Conservation (phyloP, 2,113 vertebrate species). For the Corythaeola cristata region DNA sequence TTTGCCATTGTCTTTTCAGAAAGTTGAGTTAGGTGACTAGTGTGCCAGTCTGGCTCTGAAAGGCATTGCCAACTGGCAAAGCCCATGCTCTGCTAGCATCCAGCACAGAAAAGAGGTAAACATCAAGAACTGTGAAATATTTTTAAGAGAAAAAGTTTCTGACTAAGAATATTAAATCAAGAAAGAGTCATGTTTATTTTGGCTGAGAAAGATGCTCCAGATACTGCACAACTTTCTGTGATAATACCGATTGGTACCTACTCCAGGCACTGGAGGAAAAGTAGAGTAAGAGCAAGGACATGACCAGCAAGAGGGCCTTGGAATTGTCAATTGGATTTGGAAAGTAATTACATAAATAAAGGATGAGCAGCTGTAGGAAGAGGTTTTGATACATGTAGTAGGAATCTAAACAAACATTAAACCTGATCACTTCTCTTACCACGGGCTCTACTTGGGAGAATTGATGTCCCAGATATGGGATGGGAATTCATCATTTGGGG, state of each 20-base stretch:
- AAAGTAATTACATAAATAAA: not conserved
- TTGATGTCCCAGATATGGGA: not conserved
- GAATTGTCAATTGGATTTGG: not conserved
- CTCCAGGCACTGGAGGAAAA: rapidly evolving
- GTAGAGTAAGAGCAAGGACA: not conserved
- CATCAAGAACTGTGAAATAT: not conserved
- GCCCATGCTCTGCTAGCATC: not conserved
- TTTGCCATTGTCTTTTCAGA: not conserved
- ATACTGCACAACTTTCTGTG: not conserved
- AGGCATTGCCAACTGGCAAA: not conserved
- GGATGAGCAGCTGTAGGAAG: not conserved
- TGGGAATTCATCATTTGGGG: not conserved
- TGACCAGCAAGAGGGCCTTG: not conserved
- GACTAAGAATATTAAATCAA: not conserved
- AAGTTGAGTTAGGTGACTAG: not conserved
- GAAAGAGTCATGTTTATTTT: not conserved
- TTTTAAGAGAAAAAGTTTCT: not conserved
- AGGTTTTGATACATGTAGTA: not conserved
- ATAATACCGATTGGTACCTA: not conserved
- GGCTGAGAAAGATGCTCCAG: not conserved
- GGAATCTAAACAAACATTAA: not conserved
- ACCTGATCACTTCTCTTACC: not conserved
- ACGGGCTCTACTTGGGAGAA: not conserved
- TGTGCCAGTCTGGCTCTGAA: not conserved
- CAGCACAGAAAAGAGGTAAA: not conserved